These are phyloP conservation scores for Siniperca scherzeri DNA, from an alignment of 2,797 vertebrate species.

Conservation along the genomic window DNA sequence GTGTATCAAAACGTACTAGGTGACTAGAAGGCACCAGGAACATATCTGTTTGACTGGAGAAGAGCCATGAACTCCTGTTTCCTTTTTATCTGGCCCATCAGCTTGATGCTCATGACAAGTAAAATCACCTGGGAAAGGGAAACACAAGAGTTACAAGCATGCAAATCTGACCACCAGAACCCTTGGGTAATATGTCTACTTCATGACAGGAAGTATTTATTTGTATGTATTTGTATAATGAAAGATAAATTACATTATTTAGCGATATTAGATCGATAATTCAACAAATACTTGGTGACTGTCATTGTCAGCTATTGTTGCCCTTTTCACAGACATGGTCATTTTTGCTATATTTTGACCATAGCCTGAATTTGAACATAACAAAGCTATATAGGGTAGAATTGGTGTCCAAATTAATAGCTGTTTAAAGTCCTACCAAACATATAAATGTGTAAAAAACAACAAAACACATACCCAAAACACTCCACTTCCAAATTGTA, in stretches of 20 bases:
- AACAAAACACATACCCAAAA: constrained; percentile 72
- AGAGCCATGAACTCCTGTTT: constrained; percentile 82
- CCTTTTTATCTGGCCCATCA: constrained; percentile 81
- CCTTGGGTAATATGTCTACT: not conserved
- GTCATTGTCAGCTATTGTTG: not conserved
- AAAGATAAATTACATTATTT: not conserved
- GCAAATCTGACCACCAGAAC: not conserved
- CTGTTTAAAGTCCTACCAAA: not conserved
- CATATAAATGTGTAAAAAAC: not conserved
- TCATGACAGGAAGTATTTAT: not conserved
- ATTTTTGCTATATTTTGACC: not conserved
- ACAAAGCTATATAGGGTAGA: not conserved
- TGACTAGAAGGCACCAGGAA: constrained; percentile 79
- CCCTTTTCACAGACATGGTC: no score
- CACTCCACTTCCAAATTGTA: constrained; percentile 81
- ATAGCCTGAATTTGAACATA: not conserved
- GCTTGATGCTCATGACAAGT: constrained; percentile 80
- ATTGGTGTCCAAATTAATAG: not conserved
- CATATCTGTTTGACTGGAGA: constrained; percentile 81
- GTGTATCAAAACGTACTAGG: constrained; percentile 57
- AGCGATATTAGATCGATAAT: not conserved
- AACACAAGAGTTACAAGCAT: not conserved
- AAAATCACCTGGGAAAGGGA: constrained; percentile 69
- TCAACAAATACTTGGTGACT: not conserved
- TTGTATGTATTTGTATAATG: not conserved